Evolutionary conservation across 2,888 invertebrate species (phyloP).

Genomic region (Anagyrus pseudococci): DNA sequence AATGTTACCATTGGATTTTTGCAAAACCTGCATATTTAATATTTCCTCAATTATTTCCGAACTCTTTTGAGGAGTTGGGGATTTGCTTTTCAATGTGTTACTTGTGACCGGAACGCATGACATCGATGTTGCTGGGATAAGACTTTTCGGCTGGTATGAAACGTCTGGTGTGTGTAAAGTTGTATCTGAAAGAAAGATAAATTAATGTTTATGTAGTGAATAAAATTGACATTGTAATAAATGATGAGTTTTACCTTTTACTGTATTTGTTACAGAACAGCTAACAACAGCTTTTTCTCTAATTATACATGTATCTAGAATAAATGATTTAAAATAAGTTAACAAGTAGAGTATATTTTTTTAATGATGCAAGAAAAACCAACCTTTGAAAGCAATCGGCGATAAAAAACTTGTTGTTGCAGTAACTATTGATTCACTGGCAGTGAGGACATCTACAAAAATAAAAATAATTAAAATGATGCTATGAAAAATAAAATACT

Average conservation of each 20-base stretch:
- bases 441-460: conserved; percentile 19
- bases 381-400: conserved; percentile 27
- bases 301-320: conserved; percentile 9
- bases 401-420: conserved; percentile 12
- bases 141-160: not conserved
- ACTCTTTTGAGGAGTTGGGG: conserved; percentile 14
- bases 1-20: conserved; percentile 14
- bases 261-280: not conserved
- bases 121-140: conserved; percentile 1
- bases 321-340: conserved; percentile 7
- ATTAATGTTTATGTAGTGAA: not conserved
- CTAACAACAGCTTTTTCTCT: conserved; percentile 17
- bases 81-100: not conserved
- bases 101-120: not conserved
- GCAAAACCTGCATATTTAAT: conserved; percentile 1
- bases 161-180: conserved; percentile 30
- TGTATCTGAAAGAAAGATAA: conserved; percentile 23
- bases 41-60: conserved; percentile 12
- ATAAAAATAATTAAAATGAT: not conserved
- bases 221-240: not conserved
- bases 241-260: conserved; percentile 1
- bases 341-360: not conserved
- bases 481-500: not conserved
- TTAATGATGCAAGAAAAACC: not conserved
- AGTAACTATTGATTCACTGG: conserved; percentile 11